phyloP scores from a whole-genome alignment of 2,113 vertebrate genomes.

The Triplophysa dalaica region DNA sequence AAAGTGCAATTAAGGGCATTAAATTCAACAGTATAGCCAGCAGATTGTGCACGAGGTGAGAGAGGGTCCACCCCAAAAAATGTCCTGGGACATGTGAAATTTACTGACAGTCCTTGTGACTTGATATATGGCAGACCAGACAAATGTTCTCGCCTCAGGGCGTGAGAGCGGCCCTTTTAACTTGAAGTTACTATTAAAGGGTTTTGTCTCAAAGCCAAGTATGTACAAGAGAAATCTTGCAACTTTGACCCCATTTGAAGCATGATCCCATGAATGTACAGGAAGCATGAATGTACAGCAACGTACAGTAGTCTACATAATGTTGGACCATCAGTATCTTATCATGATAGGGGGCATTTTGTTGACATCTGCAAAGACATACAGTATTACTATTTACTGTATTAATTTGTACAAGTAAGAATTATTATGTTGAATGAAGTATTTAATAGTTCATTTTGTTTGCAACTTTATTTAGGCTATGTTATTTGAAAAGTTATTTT shows the following conservation, averaged over 20 bases:
- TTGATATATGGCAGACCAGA: neutral
- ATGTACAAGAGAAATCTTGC: constrained; percentile 35
- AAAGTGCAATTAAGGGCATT: no score
- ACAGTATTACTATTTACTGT: neutral
- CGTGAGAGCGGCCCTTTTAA: constrained; percentile 16
- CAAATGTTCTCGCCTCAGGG: neutral
- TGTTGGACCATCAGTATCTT: neutral
- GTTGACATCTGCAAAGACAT: neutral
- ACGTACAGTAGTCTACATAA: neutral
- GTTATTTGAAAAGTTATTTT: no score
- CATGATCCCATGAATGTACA: constrained; percentile 10
- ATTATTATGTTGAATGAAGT: no score
- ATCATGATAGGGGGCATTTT: neutral
- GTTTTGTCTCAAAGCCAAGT: constrained; percentile 45
- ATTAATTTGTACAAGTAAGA: no score
- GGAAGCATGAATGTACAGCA: constrained; percentile 7
- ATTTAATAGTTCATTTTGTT: no score
- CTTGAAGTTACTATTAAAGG: constrained; percentile 45
- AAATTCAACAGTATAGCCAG: no score
- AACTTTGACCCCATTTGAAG: constrained; percentile 10
- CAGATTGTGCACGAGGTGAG: no score
- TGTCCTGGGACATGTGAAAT: neutral
- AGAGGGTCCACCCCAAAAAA: no score
- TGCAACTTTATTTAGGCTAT: no score
- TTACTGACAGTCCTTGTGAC: constrained; percentile 1